These are phyloP conservation scores for Esox niger DNA, from an alignment of 2,113 vertebrate species.

Conservation along the genomic window DNA sequence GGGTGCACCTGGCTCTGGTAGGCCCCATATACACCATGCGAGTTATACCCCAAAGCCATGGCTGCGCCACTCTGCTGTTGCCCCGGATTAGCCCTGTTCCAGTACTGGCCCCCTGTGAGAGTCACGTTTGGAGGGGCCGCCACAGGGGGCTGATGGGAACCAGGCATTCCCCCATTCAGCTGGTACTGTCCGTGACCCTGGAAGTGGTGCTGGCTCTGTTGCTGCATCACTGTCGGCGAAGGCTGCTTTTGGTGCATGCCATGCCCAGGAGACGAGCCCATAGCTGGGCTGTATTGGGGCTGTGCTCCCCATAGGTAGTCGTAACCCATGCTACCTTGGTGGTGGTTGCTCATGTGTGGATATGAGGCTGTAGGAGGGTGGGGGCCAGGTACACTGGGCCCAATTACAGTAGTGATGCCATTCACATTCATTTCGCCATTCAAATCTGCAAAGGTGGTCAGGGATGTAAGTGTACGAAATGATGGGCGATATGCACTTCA, in stretches of 20 bases:
- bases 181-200: constrained; percentile 83
- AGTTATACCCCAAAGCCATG: constrained; percentile 63
- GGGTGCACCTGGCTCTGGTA: constrained; percentile 70
- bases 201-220: constrained; percentile 76
- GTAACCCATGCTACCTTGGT: constrained; percentile 77
- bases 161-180: constrained; percentile 80
- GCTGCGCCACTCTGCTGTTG: constrained; percentile 69
- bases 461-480: not conserved
- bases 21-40: constrained; percentile 63
- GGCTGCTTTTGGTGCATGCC: constrained; percentile 82
- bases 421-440: constrained; percentile 97
- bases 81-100: constrained; percentile 80
- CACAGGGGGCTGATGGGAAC: constrained; percentile 65
- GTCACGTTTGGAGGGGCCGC: constrained; percentile 74
- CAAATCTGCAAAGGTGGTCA: constrained; percentile 75
- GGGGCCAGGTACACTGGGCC: constrained; percentile 84
- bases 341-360: constrained; percentile 76
- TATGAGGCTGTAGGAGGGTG: constrained; percentile 78
- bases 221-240: constrained; percentile 60
- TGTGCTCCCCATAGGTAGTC: constrained; percentile 93
- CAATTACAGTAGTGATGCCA: constrained; percentile 93
- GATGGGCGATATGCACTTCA: no score
- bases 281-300: constrained; percentile 74
- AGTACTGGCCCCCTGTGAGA: constrained; percentile 77
- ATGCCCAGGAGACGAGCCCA: constrained; percentile 65